Conservation (phyloP, 2,888 invertebrate genomes). For the Dendrolimus houi region DNA sequence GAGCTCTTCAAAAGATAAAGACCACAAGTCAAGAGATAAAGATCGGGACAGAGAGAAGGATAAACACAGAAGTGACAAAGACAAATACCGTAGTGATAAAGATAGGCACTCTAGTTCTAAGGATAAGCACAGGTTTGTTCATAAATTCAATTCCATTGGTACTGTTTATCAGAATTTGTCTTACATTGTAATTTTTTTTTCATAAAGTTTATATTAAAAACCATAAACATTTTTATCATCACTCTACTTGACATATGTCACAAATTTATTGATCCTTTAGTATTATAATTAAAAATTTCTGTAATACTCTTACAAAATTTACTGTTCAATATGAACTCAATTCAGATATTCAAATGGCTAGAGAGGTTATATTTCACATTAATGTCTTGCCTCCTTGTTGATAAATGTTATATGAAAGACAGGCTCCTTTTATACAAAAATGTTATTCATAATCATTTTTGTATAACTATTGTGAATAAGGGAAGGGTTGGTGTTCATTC, state of each 20-base stretch:
- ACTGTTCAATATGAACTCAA: neutral
- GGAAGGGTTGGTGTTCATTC: too few species aligned
- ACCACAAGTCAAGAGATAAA: conserved; percentile 60
- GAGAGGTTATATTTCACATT: neutral
- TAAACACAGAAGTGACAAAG: conserved; percentile 56
- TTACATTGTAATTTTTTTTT: neutral
- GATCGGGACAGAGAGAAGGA: conserved; percentile 50
- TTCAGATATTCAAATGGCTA: neutral
- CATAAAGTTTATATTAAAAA: conserved; percentile 1
- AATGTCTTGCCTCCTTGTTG: too few species aligned
- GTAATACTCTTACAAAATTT: neutral
- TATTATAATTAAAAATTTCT: neutral
- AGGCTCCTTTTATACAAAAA: too few species aligned
- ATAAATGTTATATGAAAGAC: too few species aligned
- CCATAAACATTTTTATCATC: conserved; percentile 1
- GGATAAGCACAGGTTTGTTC: conserved; percentile 73
- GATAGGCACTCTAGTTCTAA: conserved; percentile 71
- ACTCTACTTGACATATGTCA: neutral
- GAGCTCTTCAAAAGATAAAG: conserved; percentile 60
- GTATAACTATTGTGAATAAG: too few species aligned
- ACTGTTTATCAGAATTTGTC: neutral
- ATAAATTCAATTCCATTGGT: neutral
- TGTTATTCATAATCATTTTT: too few species aligned
- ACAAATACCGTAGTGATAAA: conserved; percentile 56
- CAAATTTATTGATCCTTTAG: neutral